Evolutionary conservation across 2,113 vertebrate genomes (phyloP).

Genomic region (Trachemys scripta): DNA sequence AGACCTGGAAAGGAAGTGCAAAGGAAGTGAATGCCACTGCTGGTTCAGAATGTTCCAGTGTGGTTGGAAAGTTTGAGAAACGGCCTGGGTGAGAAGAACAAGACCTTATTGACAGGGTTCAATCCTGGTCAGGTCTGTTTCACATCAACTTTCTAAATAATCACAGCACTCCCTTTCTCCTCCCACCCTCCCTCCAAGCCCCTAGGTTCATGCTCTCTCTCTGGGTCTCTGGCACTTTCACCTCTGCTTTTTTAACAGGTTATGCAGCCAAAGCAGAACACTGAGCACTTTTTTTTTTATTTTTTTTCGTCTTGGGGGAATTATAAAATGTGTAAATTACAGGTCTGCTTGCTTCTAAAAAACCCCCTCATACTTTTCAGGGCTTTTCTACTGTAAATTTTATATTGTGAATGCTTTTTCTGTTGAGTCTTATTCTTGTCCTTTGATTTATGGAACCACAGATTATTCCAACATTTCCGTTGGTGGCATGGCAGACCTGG

Average conservation of each 20-base stretch:
- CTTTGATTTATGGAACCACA: background rate
- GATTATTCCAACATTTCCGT: background rate
- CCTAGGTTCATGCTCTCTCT: background rate
- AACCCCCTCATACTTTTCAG: accelerated
- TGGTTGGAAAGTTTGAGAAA: slow-evolving; percentile 91
- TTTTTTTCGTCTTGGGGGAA: background rate
- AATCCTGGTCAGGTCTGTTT: slow-evolving; percentile 80
- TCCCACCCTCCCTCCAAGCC: background rate
- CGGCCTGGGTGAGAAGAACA: slow-evolving; percentile 87
- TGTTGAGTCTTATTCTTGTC: background rate
- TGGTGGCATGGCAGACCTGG: background rate
- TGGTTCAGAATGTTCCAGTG: slow-evolving; percentile 92
- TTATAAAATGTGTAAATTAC: background rate
- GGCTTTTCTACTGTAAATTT: background rate
- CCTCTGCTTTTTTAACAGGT: background rate
- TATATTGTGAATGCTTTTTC: background rate
- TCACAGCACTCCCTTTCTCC: slow-evolving; percentile 48
- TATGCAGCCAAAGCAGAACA: background rate
- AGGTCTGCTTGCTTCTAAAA: background rate
- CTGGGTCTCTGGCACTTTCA: slow-evolving; percentile 10
- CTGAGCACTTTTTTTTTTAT: background rate
- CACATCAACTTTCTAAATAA: slow-evolving; percentile 76
- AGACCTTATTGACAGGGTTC: slow-evolving; percentile 89
- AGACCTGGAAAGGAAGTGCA: slow-evolving; percentile 84
- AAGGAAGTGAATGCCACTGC: slow-evolving; percentile 87